Base-by-base conservation (phyloP, 2,797 vertebrate species). In the Aulostomus chinensis region DNA sequence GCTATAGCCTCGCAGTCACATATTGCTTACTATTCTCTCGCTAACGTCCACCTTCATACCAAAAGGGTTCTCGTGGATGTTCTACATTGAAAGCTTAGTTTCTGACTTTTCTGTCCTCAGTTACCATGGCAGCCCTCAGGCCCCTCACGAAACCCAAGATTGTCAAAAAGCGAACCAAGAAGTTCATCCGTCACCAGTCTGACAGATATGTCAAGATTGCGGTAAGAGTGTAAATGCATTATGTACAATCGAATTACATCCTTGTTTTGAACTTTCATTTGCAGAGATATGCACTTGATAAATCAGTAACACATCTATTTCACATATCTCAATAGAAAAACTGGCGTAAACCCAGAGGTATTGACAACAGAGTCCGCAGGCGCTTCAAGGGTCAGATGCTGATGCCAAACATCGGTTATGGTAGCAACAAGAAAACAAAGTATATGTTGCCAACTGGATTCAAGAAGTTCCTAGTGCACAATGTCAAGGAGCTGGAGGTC, bases 391-490 rank as follows among this genome's bases (percentile, higher is more conserved):
- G 97, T 1, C 97, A 99, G 91, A 95, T 99, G 87, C 60, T 98
- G 88, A 99, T 99, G 97, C 97, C 97, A 56, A 99, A 96, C 86
- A 98, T 98, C 0, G 97, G 97, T 87, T 99, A 99, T 0, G 96
- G 97, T 69, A 99, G 96, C 87, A 98, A 92, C 78, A 99, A 94
- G 87, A 99, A 99, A 78, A 99, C 97, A 0, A 99, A 98, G 86
- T 95, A 96, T 86, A 96, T 98, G 95, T 89, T 99, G 78, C 97
- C 97, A 39, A 88, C 89, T 0, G 97, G 97, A 17, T 99, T 99
- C 92, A 93, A 89, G 57, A 99, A 99, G 88, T 98, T 99, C 75
- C 83, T 99, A 67, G 94, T 99, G 0, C 94, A 97, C 90, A 99
- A 98, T 0, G 85, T 99, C 70, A 98, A 97, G 78, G 97, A 99